A percentile compares a stretch with the other conserved stretches of the same genome.
Conservation (phyloP, 2,888 invertebrate species). For the Caenorhabditis sp. region DNA sequence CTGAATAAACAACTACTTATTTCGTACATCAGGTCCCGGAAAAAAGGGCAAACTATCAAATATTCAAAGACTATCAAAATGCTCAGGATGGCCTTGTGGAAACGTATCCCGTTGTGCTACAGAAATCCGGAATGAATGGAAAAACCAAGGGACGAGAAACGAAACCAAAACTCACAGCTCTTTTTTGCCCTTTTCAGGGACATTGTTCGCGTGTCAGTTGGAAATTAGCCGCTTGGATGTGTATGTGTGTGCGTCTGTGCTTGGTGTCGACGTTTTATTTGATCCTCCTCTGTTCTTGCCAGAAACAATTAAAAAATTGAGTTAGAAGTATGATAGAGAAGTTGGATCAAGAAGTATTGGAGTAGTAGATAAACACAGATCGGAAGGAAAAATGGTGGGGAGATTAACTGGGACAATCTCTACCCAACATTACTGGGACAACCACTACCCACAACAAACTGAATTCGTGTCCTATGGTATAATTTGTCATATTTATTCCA, state of each 20-base stretch:
- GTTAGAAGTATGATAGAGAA: too few species aligned
- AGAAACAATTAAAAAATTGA: not conserved
- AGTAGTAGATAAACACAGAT: too few species aligned
- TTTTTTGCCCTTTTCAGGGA: conserved; percentile 46
- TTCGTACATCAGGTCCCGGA: not conserved
- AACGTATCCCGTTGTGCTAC: not conserved
- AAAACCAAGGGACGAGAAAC: not conserved
- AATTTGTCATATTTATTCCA: too few species aligned
- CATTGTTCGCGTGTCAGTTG: conserved; percentile 57
- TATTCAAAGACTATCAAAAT: conserved; percentile 36
- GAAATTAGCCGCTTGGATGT: conserved; percentile 42
- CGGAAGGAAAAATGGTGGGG: too few species aligned
- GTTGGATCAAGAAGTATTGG: too few species aligned
- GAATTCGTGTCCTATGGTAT: too few species aligned
- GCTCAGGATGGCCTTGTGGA: not conserved
- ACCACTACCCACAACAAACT: too few species aligned
- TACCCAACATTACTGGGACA: too few species aligned
- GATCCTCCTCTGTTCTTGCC: conserved; percentile 7
- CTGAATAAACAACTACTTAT: too few species aligned
- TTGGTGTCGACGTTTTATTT: not conserved
- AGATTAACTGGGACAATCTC: too few species aligned
- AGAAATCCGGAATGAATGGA: not conserved
- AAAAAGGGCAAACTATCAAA: conserved; percentile 12
- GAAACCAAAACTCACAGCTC: conserved; percentile 32
- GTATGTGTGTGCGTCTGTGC: not conserved